Base-by-base conservation (phyloP, 2,113 vertebrate species). In the Amia ocellicauda region DNA sequence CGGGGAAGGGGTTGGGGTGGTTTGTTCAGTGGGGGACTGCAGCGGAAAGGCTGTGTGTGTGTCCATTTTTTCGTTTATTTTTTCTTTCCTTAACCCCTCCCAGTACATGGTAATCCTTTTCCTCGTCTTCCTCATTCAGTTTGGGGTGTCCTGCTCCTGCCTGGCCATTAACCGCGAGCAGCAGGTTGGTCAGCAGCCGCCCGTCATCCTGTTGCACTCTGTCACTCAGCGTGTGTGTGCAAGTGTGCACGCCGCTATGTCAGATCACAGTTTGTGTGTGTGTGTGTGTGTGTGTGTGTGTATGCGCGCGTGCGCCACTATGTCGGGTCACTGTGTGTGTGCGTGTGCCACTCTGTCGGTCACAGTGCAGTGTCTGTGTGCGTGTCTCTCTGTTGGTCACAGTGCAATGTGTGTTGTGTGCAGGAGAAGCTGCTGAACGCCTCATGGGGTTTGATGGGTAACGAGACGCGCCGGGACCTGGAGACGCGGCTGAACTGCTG, bases 51-150 rank as follows among this genome's bases (percentile, higher is more conserved):
- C n/a, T n/a, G n/a, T n/a, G n/a, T n/a, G n/a, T n/a, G n/a, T n/a
- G n/a, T n/a, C n/a, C n/a, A n/a, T n/a, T n/a, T n/a, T n/a, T n/a
- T n/a, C n/a, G n/a, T n/a, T n/a, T n/a, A n/a, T n/a, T n/a, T n/a
- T 42, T 29, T 43, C 31, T 73, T 75, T 79, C 86, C 71, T 56
- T 91, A 75, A 93, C 86, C 24, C 36, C 45, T 58, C 28, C 29
- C 79, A 97, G 94, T 97, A 97, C 68, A 96, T 96, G 92, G 91
- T 97, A 53, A 92, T 96, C 63, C 88, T 97, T 24, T 92, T 94
- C 59, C 80, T 97, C 7, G 92, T 97, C 43, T 97, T 97, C 78
- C 66, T 95, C 52, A 90, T 94, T 80, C 94, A 96, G 76, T 93
- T 97, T 66, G 93, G 90, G 60, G 86, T 96, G 59, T 97, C 94